Conservation (phyloP, 2,113 vertebrate genomes). For the Cyprinodon variegatus region DNA sequence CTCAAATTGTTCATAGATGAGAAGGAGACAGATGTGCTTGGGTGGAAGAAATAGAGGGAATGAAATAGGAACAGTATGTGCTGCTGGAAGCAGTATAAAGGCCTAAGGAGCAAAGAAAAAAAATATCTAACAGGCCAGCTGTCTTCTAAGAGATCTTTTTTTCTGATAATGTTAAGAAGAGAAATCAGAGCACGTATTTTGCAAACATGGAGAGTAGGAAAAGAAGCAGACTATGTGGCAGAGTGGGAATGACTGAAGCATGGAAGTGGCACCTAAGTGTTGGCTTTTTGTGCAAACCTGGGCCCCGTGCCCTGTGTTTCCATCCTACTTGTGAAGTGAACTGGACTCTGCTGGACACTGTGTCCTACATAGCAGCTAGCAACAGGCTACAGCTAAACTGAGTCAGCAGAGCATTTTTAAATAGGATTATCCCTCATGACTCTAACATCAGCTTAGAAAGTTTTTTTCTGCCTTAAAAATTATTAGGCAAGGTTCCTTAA, state of each 20-base stretch:
- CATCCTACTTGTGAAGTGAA: slow-evolving; percentile 73
- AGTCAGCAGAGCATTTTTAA: slow-evolving; percentile 14
- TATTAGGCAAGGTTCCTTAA: not conserved
- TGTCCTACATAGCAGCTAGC: slow-evolving; percentile 55
- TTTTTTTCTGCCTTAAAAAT: not conserved
- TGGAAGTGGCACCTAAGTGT: slow-evolving; percentile 69
- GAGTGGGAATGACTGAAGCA: slow-evolving; percentile 25
- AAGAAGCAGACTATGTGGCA: slow-evolving; percentile 23
- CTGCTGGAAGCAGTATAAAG: slow-evolving; percentile 1
- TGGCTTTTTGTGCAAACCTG: slow-evolving; percentile 53
- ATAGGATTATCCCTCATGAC: not conserved
- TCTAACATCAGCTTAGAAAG: slow-evolving; percentile 3
- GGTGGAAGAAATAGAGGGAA: slow-evolving; percentile 12
- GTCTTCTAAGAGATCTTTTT: slow-evolving; percentile 1
- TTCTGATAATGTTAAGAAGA: not conserved
- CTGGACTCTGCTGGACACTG: slow-evolving; percentile 63
- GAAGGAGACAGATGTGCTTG: slow-evolving; percentile 50
- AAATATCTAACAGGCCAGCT: not conserved
- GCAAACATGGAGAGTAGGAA: slow-evolving; percentile 18
- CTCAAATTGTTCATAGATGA: slow-evolving; percentile 44
- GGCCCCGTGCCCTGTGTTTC: slow-evolving; percentile 71
- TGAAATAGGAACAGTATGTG: not conserved
- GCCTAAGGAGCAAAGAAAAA: slow-evolving; percentile 7
- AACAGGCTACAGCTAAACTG: slow-evolving; percentile 18
- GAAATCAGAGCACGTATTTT: slow-evolving; percentile 10